Base-by-base conservation (phyloP, 2,888 invertebrate genomes). In the Matsumyia berberina region DNA sequence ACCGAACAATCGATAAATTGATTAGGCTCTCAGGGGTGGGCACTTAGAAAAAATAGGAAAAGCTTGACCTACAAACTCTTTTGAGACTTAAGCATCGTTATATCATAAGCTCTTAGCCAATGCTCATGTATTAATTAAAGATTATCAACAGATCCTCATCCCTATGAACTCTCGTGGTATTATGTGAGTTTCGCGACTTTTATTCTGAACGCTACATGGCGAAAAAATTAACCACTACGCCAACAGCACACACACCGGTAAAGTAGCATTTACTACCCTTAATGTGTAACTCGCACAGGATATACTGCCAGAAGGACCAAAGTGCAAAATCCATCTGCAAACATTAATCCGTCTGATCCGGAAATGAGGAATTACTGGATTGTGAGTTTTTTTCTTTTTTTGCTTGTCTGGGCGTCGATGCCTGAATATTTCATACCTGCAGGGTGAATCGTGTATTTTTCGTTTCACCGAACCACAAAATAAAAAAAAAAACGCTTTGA, bases 341-440 rank as follows among this genome's bases (percentile, higher is more conserved):
- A 85, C 80, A 85, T 85, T 85, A 85, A 85, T 85, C 85, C 85
- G 85, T 85, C 85, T 85, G 85, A 85, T 85, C 85, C 85, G 85
- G 85, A 85, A 85, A 85, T 80, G 80, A 85, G 85, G 80, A 80
- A 85, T 85, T 85, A 85, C 85, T 66, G 80, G 66, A 31, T 72
- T 70, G 12, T 24, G 24, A 24, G 24, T 19, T 66, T 39, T 57
- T 72, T 19, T 51, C 55, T 31, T 60, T 51, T 33, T 60, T 19
- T 51, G 62, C 58, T 77, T 76, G 85, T 80, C 66, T 80, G 80
- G 53, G 64, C 64, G 74, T 79, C 60, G 51, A 74, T 69, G 62
- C 37, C 33, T 79, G 69, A 79, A 83, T 73, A 83, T 78, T 83
- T 73, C 55, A 83, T 85, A 85, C 85, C 80, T 85, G 74, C 70